A percentile compares a stretch with the other conserved stretches of the same genome.
Conservation (phyloP, 2,888 invertebrate genomes). For the Melieria omissa region DNA sequence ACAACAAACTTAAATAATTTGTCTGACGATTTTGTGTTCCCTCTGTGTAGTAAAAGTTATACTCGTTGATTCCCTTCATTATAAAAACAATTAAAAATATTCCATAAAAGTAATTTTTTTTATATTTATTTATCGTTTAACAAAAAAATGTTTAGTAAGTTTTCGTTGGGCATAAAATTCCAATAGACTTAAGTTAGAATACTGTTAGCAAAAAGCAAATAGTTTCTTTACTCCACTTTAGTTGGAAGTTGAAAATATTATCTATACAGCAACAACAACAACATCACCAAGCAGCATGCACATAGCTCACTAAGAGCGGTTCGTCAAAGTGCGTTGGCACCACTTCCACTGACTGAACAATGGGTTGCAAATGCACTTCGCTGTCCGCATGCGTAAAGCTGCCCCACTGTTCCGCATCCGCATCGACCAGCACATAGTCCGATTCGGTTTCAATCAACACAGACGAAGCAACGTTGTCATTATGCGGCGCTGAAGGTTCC, state of each 20-base stretch:
- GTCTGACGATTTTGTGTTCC: too few species aligned
- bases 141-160: too few species aligned
- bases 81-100: too few species aligned
- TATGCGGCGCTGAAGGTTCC: conserved; percentile 43
- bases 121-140: too few species aligned
- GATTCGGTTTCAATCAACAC: conserved; percentile 53
- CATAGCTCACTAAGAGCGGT: conserved; percentile 56
- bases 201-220: too few species aligned
- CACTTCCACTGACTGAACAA: conserved; percentile 60
- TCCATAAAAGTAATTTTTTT: too few species aligned
- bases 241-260: background rate
- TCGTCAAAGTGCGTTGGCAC: conserved; percentile 58
- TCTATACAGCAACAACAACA: too few species aligned
- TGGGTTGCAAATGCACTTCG: conserved; percentile 58
- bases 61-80: too few species aligned
- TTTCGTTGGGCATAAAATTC: too few species aligned
- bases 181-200: too few species aligned
- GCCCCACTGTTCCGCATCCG: conserved; percentile 51
- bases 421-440: conserved; percentile 56
- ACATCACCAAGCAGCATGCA: conserved; percentile 42
- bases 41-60: too few species aligned
- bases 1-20: too few species aligned
- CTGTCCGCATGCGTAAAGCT: conserved; percentile 59
- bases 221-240: background rate
- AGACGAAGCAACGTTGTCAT: conserved; percentile 50